These are phyloP conservation scores for Coremacera marginata DNA, from an alignment of 2,888 invertebrate genomes.

Conservation along the genomic window DNA sequence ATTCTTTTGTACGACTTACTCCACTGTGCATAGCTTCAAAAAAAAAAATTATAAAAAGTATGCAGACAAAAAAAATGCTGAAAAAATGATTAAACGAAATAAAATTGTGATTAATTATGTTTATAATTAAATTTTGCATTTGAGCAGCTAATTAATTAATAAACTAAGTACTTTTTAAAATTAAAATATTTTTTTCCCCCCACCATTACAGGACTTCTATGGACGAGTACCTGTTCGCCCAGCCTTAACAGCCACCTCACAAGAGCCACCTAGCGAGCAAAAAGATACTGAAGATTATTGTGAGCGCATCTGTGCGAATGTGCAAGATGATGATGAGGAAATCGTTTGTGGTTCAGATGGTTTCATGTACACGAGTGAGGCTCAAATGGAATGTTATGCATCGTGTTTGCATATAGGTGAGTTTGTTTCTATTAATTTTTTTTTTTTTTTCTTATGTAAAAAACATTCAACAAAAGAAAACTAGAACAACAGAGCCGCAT, in stretches of 20 bases:
- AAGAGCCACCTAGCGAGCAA: conserved; percentile 46
- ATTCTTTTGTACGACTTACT: too few species aligned
- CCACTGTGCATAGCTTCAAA: too few species aligned
- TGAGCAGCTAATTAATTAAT: too few species aligned
- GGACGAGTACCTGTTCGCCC: conserved; percentile 49
- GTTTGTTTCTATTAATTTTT: conserved; percentile 32
- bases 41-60: too few species aligned
- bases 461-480: not conserved
- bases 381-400: conserved; percentile 65
- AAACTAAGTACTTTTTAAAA: too few species aligned
- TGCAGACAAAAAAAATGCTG: too few species aligned
- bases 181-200: not conserved
- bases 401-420: conserved; percentile 65
- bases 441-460: not conserved
- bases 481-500: not conserved
- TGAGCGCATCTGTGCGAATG: conserved; percentile 65
- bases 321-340: conserved; percentile 66
- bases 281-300: conserved; percentile 64
- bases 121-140: too few species aligned
- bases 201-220: conserved; percentile 49
- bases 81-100: too few species aligned
- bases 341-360: conserved; percentile 66
- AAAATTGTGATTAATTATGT: too few species aligned
- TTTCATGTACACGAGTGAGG: conserved; percentile 67
- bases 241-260: conserved; percentile 26